Evolutionary conservation across 2,113 vertebrate genomes (phyloP), one percentile per base, ranked within the genome.

Genomic region (Odocoileus hemionus): DNA sequence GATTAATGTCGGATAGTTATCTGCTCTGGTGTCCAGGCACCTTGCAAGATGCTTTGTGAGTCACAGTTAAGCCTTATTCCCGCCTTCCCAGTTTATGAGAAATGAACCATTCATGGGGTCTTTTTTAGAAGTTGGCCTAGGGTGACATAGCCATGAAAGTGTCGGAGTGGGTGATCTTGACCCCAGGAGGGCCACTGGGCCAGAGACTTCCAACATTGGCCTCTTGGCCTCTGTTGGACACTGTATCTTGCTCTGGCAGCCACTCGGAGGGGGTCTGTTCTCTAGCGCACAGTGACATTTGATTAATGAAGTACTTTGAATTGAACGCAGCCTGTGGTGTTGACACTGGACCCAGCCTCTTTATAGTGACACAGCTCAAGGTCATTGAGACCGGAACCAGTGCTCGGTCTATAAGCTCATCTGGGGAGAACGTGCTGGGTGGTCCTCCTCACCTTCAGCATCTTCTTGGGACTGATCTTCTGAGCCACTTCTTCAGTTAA

Each of bases 281-380:
- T 64, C 26, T 60, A 36, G 15, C 45, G 90, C 86, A 39, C 33
- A 21, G 3, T 90, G 52, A 61, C 86, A 47, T 90, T 70, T 89
- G 90, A 43, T 86, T 95, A 85, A 91, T 74, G 79, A 91, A 85
- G 58, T 85, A 17, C 58, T 74, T 54, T 82, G 33, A n/a, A 80
- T 60, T 78, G 57, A 85, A 50, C 80, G 74, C 10, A 78, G 54
- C 30, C 43, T 45, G 10, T 84, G 23, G 52, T 95, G 50, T 85
- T 88, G 78, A 86, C 43, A 36, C 55, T 30, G 21, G 82, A 54
- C 52, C 76, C 64, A 88, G 57, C 3, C 23, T 52, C 55, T 45
- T 67, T 45, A 45, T 7, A 55, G 80, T 94, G 82, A 79, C 26
- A 57, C 93, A 43, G 50, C 89, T 64, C 61, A 43, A 50, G 87